Percentiles rank a stretch among this genome's conserved stretches.
Evolutionary conservation across 2,888 invertebrate genomes (phyloP).

Genomic region (Trichogramma evanescens): DNA sequence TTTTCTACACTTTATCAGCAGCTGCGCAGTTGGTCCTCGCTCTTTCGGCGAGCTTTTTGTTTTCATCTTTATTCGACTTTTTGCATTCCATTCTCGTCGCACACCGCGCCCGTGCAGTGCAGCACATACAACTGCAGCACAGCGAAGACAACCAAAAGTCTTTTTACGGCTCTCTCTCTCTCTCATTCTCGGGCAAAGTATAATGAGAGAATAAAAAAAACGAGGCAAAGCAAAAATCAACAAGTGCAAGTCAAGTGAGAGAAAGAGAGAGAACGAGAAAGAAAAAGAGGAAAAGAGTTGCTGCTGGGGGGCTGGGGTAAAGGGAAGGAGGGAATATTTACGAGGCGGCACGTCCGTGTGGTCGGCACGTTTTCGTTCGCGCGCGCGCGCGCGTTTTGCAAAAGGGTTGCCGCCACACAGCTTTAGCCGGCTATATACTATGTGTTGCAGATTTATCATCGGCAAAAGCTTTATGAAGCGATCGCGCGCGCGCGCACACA

Average conservation of each 20-base stretch:
- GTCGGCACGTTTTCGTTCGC: neutral
- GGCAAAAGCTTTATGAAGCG: constrained; percentile 14
- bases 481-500: constrained; percentile 1
- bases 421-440: no score
- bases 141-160: neutral
- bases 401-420: constrained; percentile 1
- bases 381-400: neutral
- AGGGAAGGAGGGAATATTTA: constrained; percentile 12
- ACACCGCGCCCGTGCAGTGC: constrained; percentile 17
- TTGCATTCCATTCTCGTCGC: no score
- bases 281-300: neutral
- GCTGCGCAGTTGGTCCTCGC: no score
- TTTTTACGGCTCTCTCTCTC: neutral
- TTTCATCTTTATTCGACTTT: no score
- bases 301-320: neutral
- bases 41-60: no score
- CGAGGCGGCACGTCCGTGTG: constrained; percentile 1
- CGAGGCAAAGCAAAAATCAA: neutral
- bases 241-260: neutral
- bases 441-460: constrained; percentile 18
- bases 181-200: neutral
- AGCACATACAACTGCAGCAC: neutral
- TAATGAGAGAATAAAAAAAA: neutral
- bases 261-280: neutral
- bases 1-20: no score